phyloP scores from a whole-genome alignment of 2,797 vertebrate species.

The Falco berigora region DNA sequence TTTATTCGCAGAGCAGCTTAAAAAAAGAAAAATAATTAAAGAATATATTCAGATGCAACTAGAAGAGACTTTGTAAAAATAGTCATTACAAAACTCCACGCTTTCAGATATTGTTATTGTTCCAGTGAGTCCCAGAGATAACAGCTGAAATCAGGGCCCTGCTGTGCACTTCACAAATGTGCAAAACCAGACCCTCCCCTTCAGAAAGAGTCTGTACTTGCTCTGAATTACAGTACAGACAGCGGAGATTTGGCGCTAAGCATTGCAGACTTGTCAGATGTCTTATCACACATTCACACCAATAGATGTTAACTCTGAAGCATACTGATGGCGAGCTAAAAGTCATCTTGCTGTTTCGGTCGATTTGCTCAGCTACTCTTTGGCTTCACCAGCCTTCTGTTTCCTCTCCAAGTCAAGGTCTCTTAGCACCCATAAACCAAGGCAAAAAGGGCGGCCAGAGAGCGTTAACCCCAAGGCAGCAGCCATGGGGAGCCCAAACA shows the following conservation, averaged over 20 bases:
- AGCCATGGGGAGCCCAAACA: background rate
- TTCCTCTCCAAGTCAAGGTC: background rate
- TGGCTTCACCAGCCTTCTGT: background rate
- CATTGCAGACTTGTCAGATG: background rate
- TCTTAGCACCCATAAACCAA: background rate
- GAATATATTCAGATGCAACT: background rate
- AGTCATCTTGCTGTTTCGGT: background rate
- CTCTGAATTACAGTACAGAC: background rate
- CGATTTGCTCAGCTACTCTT: accelerated
- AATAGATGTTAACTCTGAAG: background rate
- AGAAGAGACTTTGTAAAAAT: background rate
- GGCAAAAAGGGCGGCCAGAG: background rate
- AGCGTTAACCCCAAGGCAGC: background rate
- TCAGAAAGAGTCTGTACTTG: background rate
- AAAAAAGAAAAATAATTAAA: too few relatives aligned
- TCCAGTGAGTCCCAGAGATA: background rate
- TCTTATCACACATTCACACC: background rate
- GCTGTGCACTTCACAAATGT: constrained; percentile 31
- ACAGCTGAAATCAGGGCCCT: background rate
- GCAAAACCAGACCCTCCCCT: background rate
- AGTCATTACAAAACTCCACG: background rate
- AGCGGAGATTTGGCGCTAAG: background rate
- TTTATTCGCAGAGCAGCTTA: background rate
- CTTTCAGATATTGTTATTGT: background rate
- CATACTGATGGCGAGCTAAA: background rate